Evolutionary conservation across 2,113 vertebrate genomes (phyloP), one percentile per base, ranked within the genome.

Genomic region (Notarius lentiginosus): DNA sequence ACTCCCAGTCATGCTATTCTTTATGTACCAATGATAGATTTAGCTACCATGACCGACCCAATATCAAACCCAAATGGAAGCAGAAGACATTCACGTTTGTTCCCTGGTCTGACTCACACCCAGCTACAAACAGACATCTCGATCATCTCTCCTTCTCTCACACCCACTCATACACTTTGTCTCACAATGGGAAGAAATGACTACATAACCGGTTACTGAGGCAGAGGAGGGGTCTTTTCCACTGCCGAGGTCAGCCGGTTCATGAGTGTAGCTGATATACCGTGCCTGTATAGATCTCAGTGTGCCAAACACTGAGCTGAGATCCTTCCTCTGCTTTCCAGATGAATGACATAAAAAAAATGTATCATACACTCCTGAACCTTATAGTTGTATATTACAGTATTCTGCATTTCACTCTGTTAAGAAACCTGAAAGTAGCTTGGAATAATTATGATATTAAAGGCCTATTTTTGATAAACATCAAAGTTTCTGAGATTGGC

Each of bases 221-320:
- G 91, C 79, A 41, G 89, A 89, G 87, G 82, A 84, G 66, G 81
- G 86, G 82, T 56, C 79, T 60, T 84, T 88, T 89, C 86, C 17
- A 1, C 17, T 89, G 90, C 91, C 90, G 91, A 93, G 93, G 93
- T 93, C 93, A 92, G 30, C 88, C 92, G 89, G 94, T 95, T 93
- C 93, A 91, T 68, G 87, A 91, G 89, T 68, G 90, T 88, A 91
- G 91, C 90, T 92, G 93, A 92, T 90, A 91, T 79, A 75, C 86
- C 89, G 87, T 92, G 89, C 92, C 91, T 91, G 89, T 87, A 87
- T 90, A 93, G 91, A 90, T 86, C 88, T 85, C 85, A 90, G 88
- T 63, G 81, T 87, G 92, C 92, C 92, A 92, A 90, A 56, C 87
- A 63, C 88, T 66, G 85, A 87, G 90, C 89, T 92, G 84, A 89